Conservation (phyloP, 92 coral and sea anemone genomes). For the Desmophyllum pertusum region DNA sequence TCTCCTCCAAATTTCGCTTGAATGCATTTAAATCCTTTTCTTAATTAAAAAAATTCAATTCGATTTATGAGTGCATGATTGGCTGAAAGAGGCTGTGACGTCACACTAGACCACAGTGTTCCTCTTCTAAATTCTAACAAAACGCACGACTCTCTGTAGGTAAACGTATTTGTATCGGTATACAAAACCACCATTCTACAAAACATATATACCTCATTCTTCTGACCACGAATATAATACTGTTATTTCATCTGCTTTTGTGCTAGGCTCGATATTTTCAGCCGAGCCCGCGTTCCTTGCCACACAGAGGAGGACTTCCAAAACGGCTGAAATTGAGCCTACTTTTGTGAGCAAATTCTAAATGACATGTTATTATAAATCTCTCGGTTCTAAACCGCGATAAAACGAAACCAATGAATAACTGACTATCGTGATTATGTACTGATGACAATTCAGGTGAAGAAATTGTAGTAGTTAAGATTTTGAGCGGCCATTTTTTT, state of each 20-base stretch:
- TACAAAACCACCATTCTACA: background rate
- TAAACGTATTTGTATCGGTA: background rate
- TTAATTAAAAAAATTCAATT: background rate
- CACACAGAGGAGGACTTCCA: too few relatives aligned
- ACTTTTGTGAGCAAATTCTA: background rate
- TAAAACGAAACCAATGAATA: background rate
- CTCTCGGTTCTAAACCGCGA: background rate
- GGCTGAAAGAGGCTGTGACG: background rate
- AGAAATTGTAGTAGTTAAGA: too few relatives aligned
- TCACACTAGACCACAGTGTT: background rate
- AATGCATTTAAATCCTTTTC: conserved; percentile 2
- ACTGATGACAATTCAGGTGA: too few relatives aligned
- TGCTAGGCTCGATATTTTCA: too few relatives aligned
- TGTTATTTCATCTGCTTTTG: background rate
- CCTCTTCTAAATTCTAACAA: background rate
- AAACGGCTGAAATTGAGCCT: too few relatives aligned
- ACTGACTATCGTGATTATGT: background rate
- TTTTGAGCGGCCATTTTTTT: too few relatives aligned
- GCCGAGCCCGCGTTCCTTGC: too few relatives aligned
- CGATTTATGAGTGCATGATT: background rate
- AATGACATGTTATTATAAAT: background rate
- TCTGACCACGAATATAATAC: background rate
- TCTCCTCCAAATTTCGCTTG: background rate
- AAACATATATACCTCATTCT: background rate
- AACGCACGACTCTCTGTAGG: background rate